Base-by-base conservation (phyloP, 64 coral and sea anemone genomes). In the Pocillopora verrucosa region DNA sequence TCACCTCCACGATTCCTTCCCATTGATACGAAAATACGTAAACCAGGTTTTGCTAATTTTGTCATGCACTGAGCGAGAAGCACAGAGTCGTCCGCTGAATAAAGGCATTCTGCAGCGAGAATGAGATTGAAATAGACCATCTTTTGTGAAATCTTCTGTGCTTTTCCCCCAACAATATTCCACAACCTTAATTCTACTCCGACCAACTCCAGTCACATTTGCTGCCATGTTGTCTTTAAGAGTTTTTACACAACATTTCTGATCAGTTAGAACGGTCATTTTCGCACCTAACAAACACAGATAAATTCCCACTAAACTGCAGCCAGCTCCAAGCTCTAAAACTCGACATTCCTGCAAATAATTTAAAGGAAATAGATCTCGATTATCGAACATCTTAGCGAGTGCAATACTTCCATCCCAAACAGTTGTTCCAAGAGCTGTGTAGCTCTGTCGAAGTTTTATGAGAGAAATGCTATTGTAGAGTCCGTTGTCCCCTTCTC, bases 361-460 rank as follows among this genome's bases (percentile, higher is more conserved):
- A 24, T 69, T 60, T 77, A 13, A 16, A n/a, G 90, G 83, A 83
- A 93, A 99, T 11, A 78, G 34, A 0, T 58, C 35, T 80, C 69
- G 65, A 73, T 89, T 95, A 36, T 99, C 97, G 91, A 99, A 93
- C 91, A 95, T 99, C 89, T 99, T 99, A 6, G 97, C 94, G 36
- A 99, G 89, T 25, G 93, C 97, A 37, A 99, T 95, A 61, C 97
- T 99, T 13, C 97, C 97, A 82, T 99, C 97, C 94, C 97, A 95
- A 6, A 99, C 97, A 19, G 97, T 99, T 59, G 90, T 70, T n/a
- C 97, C 94, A 16, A 99, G 63, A 14, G 90, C 96, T 13, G 88
- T 38, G 72, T 94, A 95, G 81, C 86, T 98, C 36, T 98, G 96
- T 76, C 84, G 61, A 34, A 99, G 89, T 88, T 61, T 93, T 56